These are phyloP conservation scores for Littorina saxatilis DNA, from an alignment of 1,140 invertebrate genomes.

Conservation along the genomic window DNA sequence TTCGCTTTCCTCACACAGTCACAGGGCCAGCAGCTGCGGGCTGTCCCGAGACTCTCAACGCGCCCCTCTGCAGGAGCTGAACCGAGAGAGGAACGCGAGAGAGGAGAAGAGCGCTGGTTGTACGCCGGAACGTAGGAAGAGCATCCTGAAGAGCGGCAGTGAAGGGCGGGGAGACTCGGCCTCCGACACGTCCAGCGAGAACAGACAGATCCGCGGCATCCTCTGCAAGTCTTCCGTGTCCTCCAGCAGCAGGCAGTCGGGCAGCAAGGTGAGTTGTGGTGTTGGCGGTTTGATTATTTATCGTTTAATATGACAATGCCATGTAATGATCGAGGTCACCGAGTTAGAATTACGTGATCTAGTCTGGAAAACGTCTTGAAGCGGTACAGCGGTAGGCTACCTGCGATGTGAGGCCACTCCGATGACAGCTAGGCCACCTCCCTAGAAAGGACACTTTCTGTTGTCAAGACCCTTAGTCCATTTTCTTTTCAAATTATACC, in stretches of 20 bases:
- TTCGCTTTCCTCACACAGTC: background rate
- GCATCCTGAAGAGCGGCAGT: constrained; percentile 10
- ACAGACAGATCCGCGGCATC: constrained; percentile 27
- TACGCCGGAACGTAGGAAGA: background rate
- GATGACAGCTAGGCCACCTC: too few species aligned
- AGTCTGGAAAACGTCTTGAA: too few species aligned
- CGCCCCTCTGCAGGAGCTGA: background rate
- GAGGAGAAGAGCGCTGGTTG: background rate
- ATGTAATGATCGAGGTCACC: too few species aligned
- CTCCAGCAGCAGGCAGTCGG: constrained; percentile 28
- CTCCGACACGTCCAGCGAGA: constrained; percentile 7
- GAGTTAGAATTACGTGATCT: too few species aligned
- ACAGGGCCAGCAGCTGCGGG: background rate
- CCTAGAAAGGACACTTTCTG: too few species aligned
- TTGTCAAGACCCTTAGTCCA: too few species aligned
- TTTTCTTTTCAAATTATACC: too few species aligned
- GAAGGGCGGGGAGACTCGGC: constrained; percentile 6
- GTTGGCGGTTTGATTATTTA: background rate
- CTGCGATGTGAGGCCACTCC: background rate
- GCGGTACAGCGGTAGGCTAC: too few species aligned
- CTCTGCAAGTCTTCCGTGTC: constrained; percentile 33
- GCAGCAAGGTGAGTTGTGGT: background rate
- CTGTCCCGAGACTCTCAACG: background rate
- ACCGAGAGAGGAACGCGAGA: background rate
- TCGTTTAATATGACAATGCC: background rate